Evolutionary conservation across 2,888 invertebrate species (phyloP).

Genomic region (Muscina levida): DNA sequence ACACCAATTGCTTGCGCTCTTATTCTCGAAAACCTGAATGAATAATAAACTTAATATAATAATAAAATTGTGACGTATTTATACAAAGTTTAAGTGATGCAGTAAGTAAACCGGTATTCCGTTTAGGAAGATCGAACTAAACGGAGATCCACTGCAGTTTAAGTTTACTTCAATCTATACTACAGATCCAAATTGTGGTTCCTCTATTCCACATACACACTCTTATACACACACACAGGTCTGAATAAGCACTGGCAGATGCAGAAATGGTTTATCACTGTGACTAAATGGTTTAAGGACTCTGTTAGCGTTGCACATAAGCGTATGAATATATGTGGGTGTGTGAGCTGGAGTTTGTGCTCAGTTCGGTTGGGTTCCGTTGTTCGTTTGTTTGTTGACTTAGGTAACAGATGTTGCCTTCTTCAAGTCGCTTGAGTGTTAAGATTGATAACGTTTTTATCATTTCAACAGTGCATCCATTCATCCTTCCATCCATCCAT

Average conservation of each 20-base stretch:
- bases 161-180: no score
- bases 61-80: no score
- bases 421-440: conserved; percentile 54
- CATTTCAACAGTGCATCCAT: conserved; percentile 51
- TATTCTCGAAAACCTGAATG: no score
- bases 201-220: no score
- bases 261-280: conserved; percentile 20
- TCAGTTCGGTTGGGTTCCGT: neutral
- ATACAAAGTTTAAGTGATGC: no score
- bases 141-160: no score
- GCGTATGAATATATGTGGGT: conserved; percentile 1
- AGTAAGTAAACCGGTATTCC: no score
- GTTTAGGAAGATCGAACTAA: no score
- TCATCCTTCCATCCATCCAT: conserved; percentile 16
- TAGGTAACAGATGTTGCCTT: conserved; percentile 60
- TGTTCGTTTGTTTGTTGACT: conserved; percentile 39
- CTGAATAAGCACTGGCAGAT: neutral
- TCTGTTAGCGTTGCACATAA: neutral
- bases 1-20: no score
- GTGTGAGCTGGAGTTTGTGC: neutral
- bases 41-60: no score
- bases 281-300: conserved; percentile 7
- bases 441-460: conserved; percentile 63
- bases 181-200: no score
- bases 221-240: no score